Evolutionary conservation across 1,140 invertebrate species (phyloP).

Genomic region (Diorhabda elongata): DNA sequence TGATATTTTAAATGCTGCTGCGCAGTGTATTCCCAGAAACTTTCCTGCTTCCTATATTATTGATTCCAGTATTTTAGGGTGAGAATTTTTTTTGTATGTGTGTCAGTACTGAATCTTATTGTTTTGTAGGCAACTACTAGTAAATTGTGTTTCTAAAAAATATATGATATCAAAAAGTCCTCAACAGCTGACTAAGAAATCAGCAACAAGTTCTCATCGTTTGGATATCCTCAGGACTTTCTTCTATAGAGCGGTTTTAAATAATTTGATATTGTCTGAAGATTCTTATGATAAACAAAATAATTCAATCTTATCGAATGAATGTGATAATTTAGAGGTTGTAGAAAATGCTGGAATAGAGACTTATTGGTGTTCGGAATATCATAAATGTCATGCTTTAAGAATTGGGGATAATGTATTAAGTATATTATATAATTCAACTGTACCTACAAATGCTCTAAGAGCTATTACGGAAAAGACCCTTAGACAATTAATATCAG

Average conservation of each 20-base stretch:
- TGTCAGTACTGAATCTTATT: neutral
- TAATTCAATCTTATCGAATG: neutral
- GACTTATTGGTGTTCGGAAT: slow-evolving; percentile 78
- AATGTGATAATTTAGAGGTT: neutral
- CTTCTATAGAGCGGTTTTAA: slow-evolving; percentile 59
- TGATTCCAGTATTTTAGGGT: slow-evolving; percentile 65
- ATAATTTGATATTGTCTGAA: slow-evolving; percentile 21
- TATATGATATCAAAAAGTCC: slow-evolving; percentile 64
- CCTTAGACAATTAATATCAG: slow-evolving; percentile 50
- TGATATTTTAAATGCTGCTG: slow-evolving; percentile 60
- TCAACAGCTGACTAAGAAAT: slow-evolving; percentile 51
- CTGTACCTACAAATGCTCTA: slow-evolving; percentile 65
- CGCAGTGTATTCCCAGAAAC: slow-evolving; percentile 60
- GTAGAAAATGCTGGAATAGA: slow-evolving; percentile 52
- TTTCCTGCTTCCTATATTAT: slow-evolving; percentile 58
- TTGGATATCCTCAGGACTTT: slow-evolving; percentile 69
- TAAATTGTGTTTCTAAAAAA: slow-evolving; percentile 62
- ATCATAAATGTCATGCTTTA: slow-evolving; percentile 76
- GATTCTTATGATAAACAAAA: slow-evolving; percentile 24
- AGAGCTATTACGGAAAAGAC: slow-evolving; percentile 53
- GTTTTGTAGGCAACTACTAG: slow-evolving; percentile 61
- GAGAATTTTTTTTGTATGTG: slow-evolving; percentile 25
- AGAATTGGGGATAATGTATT: slow-evolving; percentile 59
- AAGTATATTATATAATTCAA: slow-evolving; percentile 63
- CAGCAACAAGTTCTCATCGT: slow-evolving; percentile 56